Evolutionary conservation across 2,113 vertebrate species (phyloP).

Genomic region (Platysteira castanea): DNA sequence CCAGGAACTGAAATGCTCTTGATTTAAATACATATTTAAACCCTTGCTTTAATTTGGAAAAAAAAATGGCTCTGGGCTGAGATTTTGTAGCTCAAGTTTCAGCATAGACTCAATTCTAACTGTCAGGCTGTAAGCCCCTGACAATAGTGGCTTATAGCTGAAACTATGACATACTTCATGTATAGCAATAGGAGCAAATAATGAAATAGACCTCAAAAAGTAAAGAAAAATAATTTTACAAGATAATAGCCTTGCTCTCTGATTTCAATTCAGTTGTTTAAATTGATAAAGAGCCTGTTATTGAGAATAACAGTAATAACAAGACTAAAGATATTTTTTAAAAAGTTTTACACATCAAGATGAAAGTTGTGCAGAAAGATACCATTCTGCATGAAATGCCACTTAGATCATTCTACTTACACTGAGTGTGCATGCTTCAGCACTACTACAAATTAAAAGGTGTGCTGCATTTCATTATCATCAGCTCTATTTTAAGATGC

Average conservation of each 20-base stretch:
- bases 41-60: neutral
- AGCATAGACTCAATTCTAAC: neutral
- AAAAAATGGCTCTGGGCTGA: conserved; percentile 4
- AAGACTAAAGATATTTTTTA: neutral
- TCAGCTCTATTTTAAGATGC: neutral
- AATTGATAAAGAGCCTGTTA: neutral
- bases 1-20: neutral
- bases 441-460: neutral
- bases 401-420: neutral
- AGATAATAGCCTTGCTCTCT: neutral
- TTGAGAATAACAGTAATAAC: neutral
- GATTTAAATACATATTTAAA: conserved; percentile 33
- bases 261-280: neutral
- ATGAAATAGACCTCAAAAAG: neutral
- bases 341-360: neutral
- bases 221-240: neutral
- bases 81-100: conserved; percentile 26
- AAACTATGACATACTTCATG: neutral
- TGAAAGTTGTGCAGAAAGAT: neutral
- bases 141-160: neutral
- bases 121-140: neutral
- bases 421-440: neutral
- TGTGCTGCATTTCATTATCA: neutral
- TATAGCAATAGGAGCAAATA: neutral
- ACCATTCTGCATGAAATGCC: neutral